Base-by-base conservation (phyloP, 2,113 vertebrate genomes). In the Forbesichthys papilliferus region DNA sequence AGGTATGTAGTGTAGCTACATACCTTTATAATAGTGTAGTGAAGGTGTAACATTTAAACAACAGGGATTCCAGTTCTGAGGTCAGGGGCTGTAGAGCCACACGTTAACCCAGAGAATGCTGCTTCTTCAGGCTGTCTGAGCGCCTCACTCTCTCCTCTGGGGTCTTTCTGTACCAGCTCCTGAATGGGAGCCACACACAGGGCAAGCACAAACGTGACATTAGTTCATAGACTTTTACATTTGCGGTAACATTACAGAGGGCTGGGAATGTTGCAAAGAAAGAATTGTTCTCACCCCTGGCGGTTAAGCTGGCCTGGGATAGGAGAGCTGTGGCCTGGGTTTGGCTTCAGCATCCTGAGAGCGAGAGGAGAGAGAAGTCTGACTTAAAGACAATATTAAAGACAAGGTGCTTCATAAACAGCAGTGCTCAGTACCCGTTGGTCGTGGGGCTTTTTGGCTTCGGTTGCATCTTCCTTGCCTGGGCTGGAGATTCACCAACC, bases 261-360 rank as follows among this genome's bases (percentile, higher is more conserved):
- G 5, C 42, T 20, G 46, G 47, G 34, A 12, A 20, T 12, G 9
- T n/a, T 14, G 13, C 13, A 20, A 54, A 49, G 16, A 57, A 33
- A 0, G 18, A 71, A 71, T 0, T 58, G 16, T 66, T 68, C 93
- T 95, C 91, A 96, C 96, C 94, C 95, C 90, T 96, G 95, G 76
- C 94, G 93, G 84, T 91, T 95, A 49, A 98, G 89, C 33, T 94
- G 92, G 64, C 93, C 92, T 3, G 92, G 83, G 68, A 90, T 69
- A 0, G 94, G 91, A 12, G 95, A 90, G 74, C 96, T 98, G 85
- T 95, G 96, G 78, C 94, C 94, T 90, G 96, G 96, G 67, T 88
- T 95, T 84, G 94, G 89, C 73, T 95, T 96, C 84, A 94, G 92
- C 65, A 95, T 84, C 71, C 96, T 98, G 87, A 68, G 66, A 83